A percentile compares a stretch with the other conserved stretches of the same genome.
These are phyloP conservation scores for Sebastolobus altivelis DNA, from an alignment of 2,797 vertebrate species.

Conservation along the genomic window DNA sequence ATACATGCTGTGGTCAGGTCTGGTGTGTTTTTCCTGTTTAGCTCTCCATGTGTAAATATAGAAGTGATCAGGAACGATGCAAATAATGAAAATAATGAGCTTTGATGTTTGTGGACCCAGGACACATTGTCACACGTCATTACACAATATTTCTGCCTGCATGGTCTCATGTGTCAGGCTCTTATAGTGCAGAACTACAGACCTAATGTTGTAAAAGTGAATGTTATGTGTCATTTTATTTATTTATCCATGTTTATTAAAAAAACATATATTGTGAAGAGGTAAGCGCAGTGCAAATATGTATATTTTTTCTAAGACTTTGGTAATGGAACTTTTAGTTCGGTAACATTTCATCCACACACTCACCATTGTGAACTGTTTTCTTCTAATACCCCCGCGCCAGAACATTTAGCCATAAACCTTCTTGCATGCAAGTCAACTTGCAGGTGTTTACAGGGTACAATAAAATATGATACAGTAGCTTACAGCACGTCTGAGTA, in stretches of 20 bases:
- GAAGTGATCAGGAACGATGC: constrained; percentile 1
- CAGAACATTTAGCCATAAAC: constrained; percentile 17
- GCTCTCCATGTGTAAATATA: constrained; percentile 32
- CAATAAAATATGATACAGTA: constrained; percentile 34
- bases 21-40: constrained; percentile 6
- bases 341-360: background rate
- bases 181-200: background rate
- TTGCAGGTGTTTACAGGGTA: constrained; percentile 47
- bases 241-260: constrained; percentile 4
- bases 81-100: constrained; percentile 8
- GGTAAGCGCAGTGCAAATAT: background rate
- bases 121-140: background rate
- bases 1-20: background rate
- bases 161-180: background rate
- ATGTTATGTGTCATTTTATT: background rate
- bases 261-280: background rate
- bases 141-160: constrained; percentile 4
- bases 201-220: constrained; percentile 10
- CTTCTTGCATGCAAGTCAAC: constrained; percentile 22
- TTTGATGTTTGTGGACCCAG: constrained; percentile 19
- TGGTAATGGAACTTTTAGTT: background rate
- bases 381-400: constrained; percentile 8
- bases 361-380: background rate
- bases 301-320: background rate
- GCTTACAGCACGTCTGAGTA: background rate